Evolutionary conservation across 2,797 vertebrate species (phyloP).

Genomic region (Falco columbarius): DNA sequence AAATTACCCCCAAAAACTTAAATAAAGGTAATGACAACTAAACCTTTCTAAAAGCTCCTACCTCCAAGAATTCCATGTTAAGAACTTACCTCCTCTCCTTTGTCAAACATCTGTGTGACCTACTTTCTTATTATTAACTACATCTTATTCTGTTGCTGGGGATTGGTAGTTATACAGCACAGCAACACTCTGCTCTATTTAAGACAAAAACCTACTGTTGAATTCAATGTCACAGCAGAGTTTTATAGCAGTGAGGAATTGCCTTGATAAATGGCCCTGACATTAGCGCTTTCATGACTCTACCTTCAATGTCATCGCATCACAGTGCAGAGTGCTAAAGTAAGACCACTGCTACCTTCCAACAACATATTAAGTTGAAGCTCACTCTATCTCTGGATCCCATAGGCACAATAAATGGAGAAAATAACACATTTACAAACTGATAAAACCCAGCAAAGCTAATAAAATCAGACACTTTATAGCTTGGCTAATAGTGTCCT

Average conservation of each 20-base stretch:
- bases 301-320: constrained; percentile 78
- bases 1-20: neutral
- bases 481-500: constrained; percentile 81
- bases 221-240: constrained; percentile 73
- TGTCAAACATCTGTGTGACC: constrained; percentile 22
- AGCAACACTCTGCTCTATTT: constrained; percentile 67
- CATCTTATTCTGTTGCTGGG: constrained; percentile 35
- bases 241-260: constrained; percentile 75
- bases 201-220: constrained; percentile 71
- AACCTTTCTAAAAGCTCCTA: neutral
- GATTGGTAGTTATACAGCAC: neutral
- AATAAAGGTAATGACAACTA: neutral
- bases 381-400: constrained; percentile 77
- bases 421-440: constrained; percentile 85
- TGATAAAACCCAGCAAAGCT: constrained; percentile 80
- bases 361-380: constrained; percentile 80
- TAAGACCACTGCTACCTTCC: constrained; percentile 69
- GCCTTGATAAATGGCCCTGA: constrained; percentile 80
- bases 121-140: constrained; percentile 60
- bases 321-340: constrained; percentile 73
- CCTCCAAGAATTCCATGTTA: neutral
- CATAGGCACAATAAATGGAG: constrained; percentile 82
- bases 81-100: constrained; percentile 1
- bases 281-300: constrained; percentile 77
- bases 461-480: constrained; percentile 84